Percentiles rank a stretch among this genome's conserved stretches.
Conservation (phyloP, 2,888 invertebrate genomes). For the Troglohyphantes excavatus region DNA sequence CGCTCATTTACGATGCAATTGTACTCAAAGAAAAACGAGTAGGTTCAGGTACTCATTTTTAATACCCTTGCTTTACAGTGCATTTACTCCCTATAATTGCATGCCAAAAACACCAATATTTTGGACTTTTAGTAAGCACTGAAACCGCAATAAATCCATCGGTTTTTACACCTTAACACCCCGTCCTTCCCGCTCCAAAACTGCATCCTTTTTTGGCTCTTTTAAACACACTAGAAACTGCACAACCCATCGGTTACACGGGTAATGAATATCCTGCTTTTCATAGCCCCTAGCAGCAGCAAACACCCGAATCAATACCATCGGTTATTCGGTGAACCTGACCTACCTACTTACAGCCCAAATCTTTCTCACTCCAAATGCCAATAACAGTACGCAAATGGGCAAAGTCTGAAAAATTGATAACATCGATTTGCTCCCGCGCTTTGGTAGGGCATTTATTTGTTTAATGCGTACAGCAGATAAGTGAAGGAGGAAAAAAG, state of each 20-base stretch:
- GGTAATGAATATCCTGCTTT: constrained; percentile 58
- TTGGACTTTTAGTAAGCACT: no score
- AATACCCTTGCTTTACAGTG: no score
- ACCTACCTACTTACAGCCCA: constrained; percentile 61
- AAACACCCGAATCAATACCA: constrained; percentile 62
- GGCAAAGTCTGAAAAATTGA: constrained; percentile 56
- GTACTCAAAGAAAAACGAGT: no score
- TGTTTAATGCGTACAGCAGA: constrained; percentile 56
- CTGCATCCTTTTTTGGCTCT: not conserved
- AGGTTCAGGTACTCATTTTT: no score
- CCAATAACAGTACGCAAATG: constrained; percentile 72
- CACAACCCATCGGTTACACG: constrained; percentile 26
- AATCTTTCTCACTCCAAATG: constrained; percentile 60
- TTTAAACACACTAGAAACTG: constrained; percentile 12
- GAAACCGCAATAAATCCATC: no score
- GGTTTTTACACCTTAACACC: no score
- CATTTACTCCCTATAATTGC: no score
- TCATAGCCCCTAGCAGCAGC: constrained; percentile 18
- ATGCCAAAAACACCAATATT: no score
- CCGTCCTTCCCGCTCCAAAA: no score
- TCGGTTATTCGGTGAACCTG: constrained; percentile 36
- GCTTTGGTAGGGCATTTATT: constrained; percentile 63
- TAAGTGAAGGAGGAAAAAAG: constrained; percentile 56
- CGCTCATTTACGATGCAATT: no score
- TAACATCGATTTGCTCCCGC: constrained; percentile 52